These are phyloP conservation scores for Bolinopsis microptera DNA, from an alignment of 37 sponge, comb jelly and placozoan genomes.

Conservation along the genomic window DNA sequence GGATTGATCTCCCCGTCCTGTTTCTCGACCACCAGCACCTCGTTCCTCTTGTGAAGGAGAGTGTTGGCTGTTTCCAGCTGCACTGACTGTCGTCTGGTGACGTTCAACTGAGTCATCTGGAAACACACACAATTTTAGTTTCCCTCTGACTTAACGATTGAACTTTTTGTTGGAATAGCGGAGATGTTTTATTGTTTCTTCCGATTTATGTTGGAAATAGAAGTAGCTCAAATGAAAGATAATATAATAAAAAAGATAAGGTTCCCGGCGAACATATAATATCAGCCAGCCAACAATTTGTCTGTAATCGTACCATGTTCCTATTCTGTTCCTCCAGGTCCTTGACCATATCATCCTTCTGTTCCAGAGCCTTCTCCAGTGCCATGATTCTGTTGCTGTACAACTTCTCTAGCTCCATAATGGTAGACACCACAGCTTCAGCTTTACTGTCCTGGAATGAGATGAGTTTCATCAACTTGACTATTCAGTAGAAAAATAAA, in stretches of 20 bases:
- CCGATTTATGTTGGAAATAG: too few species aligned
- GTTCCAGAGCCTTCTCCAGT: slow-evolving; percentile 34
- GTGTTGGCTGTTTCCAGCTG: slow-evolving; percentile 55
- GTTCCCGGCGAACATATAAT: too few species aligned
- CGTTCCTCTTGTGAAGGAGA: slow-evolving; percentile 59
- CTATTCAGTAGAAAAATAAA: too few species aligned
- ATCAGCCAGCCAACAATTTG: too few species aligned
- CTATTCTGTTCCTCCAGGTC: slow-evolving; percentile 61
- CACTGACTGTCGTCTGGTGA: slow-evolving; percentile 47
- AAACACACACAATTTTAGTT: too few species aligned
- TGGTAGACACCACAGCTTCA: slow-evolving; percentile 43
- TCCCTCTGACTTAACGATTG: too few species aligned
- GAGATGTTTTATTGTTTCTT: too few species aligned
- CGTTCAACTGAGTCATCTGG: slow-evolving; percentile 48
- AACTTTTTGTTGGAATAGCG: too few species aligned
- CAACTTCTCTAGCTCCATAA: slow-evolving; percentile 65
- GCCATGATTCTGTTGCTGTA: slow-evolving; percentile 53
- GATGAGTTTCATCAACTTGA: not conserved
- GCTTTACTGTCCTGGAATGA: slow-evolving; percentile 21
- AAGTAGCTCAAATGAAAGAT: too few species aligned
- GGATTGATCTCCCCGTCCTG: slow-evolving; percentile 57
- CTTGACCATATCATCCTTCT: slow-evolving; percentile 59
- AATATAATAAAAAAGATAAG: too few species aligned
- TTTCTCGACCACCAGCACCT: slow-evolving; percentile 54
- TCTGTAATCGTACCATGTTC: slow-evolving; percentile 10